These are phyloP conservation scores for Myanophis thanlyinensis DNA, from an alignment of 2,113 vertebrate species.

Conservation along the genomic window DNA sequence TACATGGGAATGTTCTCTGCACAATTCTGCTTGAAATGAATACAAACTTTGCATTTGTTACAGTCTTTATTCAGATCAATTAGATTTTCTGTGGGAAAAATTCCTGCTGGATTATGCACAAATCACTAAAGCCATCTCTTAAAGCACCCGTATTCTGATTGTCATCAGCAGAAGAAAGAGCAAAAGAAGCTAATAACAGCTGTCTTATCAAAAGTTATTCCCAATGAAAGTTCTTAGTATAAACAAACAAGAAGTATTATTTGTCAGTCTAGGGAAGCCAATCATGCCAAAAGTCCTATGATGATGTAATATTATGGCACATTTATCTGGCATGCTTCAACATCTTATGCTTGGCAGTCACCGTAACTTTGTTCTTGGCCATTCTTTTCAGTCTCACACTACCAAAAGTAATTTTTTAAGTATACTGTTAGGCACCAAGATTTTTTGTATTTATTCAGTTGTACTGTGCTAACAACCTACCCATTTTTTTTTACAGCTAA, in stretches of 20 bases:
- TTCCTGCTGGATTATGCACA: not conserved
- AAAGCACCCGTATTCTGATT: not conserved
- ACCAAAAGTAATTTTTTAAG: not conserved
- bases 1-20: not conserved
- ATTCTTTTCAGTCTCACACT: not conserved
- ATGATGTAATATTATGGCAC: not conserved
- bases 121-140: not conserved
- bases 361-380: not conserved
- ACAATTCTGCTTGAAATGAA: not conserved
- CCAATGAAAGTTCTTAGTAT: not conserved
- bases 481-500: not conserved
- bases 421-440: not conserved
- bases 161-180: not conserved
- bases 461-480: not conserved
- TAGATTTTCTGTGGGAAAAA: not conserved
- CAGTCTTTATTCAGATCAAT: not conserved
- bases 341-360: not conserved
- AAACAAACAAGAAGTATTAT: not conserved
- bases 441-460: not conserved
- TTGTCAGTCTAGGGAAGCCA: not conserved
- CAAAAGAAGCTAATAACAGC: not conserved
- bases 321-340: rapidly evolving
- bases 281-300: not conserved
- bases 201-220: not conserved
- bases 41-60: not conserved